These are phyloP conservation scores for Adelges cooleyi DNA, from an alignment of 1,140 invertebrate genomes.

Conservation along the genomic window DNA sequence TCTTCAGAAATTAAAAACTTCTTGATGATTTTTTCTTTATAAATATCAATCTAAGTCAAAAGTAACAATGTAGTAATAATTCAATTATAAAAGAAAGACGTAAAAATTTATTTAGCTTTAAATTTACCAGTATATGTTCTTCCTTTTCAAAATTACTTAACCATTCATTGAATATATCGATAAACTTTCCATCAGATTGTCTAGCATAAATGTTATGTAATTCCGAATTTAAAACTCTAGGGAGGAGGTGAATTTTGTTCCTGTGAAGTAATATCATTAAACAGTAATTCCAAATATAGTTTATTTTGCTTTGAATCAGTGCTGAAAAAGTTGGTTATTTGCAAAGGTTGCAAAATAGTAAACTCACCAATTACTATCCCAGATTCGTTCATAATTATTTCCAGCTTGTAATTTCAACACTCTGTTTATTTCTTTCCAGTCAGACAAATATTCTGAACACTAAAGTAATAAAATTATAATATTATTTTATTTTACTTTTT, in stretches of 20 bases:
- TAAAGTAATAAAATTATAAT: not conserved
- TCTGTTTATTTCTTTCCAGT: conserved; percentile 1
- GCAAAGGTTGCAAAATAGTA: not conserved
- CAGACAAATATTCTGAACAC: not conserved
- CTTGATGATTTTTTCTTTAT: no score
- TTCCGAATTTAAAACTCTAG: not conserved
- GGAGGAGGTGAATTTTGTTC: not conserved
- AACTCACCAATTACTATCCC: not conserved
- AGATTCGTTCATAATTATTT: not conserved
- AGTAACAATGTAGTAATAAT: no score
- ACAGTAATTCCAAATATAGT: no score
- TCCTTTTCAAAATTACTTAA: not conserved
- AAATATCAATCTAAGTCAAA: no score
- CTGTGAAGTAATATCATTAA: no score
- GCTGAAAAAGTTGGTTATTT: not conserved
- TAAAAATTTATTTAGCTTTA: no score
- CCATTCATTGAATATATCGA: not conserved
- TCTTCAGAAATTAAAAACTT: no score
- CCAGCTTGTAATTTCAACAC: conserved; percentile 1
- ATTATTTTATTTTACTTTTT: no score
- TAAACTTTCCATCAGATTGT: not conserved
- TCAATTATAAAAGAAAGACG: no score
- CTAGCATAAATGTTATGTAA: not conserved
- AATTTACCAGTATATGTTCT: conserved; percentile 10
- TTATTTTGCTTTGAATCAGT: not conserved